Evolutionary conservation across 2,888 invertebrate genomes (phyloP), one percentile per base, ranked within the genome.

Genomic region (Rhamphomyia laevipes): DNA sequence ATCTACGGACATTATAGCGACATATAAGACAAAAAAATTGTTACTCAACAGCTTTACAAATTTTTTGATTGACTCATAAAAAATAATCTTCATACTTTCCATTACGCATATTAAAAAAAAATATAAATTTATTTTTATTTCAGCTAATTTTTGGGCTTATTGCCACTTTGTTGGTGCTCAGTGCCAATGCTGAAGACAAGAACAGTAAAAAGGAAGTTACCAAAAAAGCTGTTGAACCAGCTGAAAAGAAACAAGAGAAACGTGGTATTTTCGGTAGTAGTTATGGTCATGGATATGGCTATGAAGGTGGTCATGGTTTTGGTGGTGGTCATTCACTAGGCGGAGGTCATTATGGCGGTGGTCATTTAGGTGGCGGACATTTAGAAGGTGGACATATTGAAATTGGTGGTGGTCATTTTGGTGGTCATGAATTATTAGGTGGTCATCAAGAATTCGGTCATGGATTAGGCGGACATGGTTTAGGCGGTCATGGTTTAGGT

Each of bases 171-270:
- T 77, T 77, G 71, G 72, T 78, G 62, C 64, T 78, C 63, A 74
- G 73, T 63, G 72, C 74, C 53, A 60, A 69, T 53, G 79, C 77
- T 54, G 78, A 77, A 65, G 77, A 77, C 60, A 75, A 75, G 67
- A 76, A 77, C 49, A 35, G 35, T 7, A 18, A 60, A 44, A 51
- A 46, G 9, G 59, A 55, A 45, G 52, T 54, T 17, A 55, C 56
- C 16, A 63, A 58, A 48, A 73, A 72, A 55, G 60, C 62, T 43
- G 66, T 66, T 58, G 72, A 75, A 53, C 70, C 68, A 49, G 74
- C 69, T 47, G 82, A 83, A 55, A 85, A 85, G 71, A 85, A 84
- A 62, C 82, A 83, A 62, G 84, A 84, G 59, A 86, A 86, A 68
- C 80, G 86, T 60, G 86, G 86, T 52, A 73, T 86, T 55, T 73